Conservation (phyloP, 2,888 invertebrate genomes). For the Rhamphomyia laevipes region DNA sequence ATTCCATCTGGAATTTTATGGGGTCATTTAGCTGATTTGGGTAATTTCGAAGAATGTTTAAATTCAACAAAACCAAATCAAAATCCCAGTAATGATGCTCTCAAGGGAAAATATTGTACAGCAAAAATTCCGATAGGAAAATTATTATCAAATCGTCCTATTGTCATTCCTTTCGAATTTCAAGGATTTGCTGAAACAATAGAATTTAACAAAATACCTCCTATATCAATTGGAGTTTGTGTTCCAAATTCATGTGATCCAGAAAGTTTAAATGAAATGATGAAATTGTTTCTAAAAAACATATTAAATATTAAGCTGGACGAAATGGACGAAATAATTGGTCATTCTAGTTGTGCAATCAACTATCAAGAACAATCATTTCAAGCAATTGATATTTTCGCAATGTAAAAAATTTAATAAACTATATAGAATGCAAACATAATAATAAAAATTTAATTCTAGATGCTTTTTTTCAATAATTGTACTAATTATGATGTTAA, state of each 20-base stretch:
- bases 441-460: neutral
- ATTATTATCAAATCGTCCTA: neutral
- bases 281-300: slow-evolving; percentile 21
- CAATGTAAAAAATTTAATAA: slow-evolving; percentile 26
- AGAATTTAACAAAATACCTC: neutral
- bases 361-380: slow-evolving; percentile 9
- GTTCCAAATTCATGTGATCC: slow-evolving; percentile 4
- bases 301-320: slow-evolving; percentile 10
- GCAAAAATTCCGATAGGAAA: slow-evolving; percentile 3
- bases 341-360: slow-evolving; percentile 23
- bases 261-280: slow-evolving; percentile 18
- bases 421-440: neutral
- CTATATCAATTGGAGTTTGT: slow-evolving; percentile 1
- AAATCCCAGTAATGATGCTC: slow-evolving; percentile 14
- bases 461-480: slow-evolving; percentile 8
- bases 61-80: slow-evolving; percentile 21
- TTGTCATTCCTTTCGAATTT: neutral
- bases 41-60: slow-evolving; percentile 39
- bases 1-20: slow-evolving; percentile 35
- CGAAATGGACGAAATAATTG: slow-evolving; percentile 14
- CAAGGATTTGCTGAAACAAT: neutral
- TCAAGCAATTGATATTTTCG: slow-evolving; percentile 30
- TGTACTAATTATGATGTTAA: slow-evolving; percentile 5
- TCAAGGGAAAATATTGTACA: slow-evolving; percentile 26
- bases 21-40: slow-evolving; percentile 36